Evolutionary conservation across 2,113 vertebrate genomes (phyloP).

Genomic region (Oreochromis spilurus): DNA sequence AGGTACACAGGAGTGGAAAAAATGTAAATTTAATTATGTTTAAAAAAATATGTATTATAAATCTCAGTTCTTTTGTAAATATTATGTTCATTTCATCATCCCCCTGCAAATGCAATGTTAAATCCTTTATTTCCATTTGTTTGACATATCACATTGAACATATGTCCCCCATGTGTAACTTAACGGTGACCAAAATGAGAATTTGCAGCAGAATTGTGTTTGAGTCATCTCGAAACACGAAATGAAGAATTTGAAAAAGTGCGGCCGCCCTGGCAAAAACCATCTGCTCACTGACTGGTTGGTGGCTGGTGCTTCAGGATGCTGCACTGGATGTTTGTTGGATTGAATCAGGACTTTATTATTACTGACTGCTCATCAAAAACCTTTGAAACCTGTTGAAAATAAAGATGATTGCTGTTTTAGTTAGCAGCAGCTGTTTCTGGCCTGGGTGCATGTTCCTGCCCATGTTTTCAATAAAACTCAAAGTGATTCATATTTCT

Average conservation of each 20-base stretch:
- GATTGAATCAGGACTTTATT: neutral
- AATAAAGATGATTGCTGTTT: neutral
- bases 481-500: neutral
- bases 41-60: too few species aligned
- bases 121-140: too few species aligned
- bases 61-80: too few species aligned
- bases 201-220: neutral
- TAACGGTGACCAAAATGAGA: neutral
- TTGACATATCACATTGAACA: neutral
- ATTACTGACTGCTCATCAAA: neutral
- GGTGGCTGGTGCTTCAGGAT: too few species aligned
- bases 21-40: neutral
- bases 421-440: neutral
- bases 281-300: neutral
- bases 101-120: too few species aligned
- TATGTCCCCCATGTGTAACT: neutral
- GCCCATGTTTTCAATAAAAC: neutral
- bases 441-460: neutral
- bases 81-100: too few species aligned
- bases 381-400: neutral
- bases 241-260: neutral
- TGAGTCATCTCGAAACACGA: neutral
- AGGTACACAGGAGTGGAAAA: neutral
- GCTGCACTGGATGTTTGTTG: neutral
- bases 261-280: neutral